These are phyloP conservation scores for Opisthocomus hoazin DNA, from an alignment of 2,113 vertebrate species.

Conservation along the genomic window DNA sequence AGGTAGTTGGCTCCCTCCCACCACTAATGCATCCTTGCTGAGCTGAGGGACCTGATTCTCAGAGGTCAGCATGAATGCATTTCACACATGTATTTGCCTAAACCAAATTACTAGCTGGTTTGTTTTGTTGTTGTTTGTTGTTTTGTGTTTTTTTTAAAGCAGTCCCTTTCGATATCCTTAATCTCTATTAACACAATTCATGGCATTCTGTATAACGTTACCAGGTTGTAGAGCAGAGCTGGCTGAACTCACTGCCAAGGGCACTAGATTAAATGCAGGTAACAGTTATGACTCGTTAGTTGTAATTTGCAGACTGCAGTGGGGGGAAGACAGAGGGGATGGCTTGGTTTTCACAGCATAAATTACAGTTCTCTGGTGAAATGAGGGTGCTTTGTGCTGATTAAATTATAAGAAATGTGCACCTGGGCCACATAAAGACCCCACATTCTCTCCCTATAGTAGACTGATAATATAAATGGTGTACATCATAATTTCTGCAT, in stretches of 20 bases:
- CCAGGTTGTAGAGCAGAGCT: conserved; percentile 42
- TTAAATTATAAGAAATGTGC: conserved; percentile 52
- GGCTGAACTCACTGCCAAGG: conserved; percentile 66
- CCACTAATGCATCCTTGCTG: background rate
- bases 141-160: background rate
- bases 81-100: background rate
- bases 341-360: conserved; percentile 67
- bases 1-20: background rate
- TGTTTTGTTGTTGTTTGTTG: no score
- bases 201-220: background rate
- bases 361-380: conserved; percentile 62
- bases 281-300: conserved; percentile 65
- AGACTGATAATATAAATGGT: conserved; percentile 23
- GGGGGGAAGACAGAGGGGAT: conserved; percentile 16
- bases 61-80: background rate
- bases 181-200: background rate
- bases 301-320: conserved; percentile 71
- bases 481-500: conserved; percentile 41
- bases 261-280: conserved; percentile 68
- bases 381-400: conserved; percentile 52
- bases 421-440: conserved; percentile 16
- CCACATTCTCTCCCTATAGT: background rate
- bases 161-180: background rate
- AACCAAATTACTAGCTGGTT: background rate
- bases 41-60: background rate